Evolutionary conservation across 2,888 invertebrate species (phyloP).

Genomic region (Drosophila melanosoma): DNA sequence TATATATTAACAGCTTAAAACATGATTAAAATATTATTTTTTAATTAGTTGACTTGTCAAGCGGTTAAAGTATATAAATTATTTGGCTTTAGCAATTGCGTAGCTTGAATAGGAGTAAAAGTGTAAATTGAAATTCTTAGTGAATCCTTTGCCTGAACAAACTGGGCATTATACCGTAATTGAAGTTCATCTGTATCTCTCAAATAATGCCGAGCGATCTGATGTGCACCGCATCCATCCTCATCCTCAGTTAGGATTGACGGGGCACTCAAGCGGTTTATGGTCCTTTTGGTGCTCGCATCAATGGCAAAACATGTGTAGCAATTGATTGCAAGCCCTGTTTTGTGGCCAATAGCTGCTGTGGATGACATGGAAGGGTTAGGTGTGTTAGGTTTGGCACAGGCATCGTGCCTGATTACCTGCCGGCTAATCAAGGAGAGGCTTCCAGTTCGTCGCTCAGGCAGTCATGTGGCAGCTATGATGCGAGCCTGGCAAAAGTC

Average conservation of each 20-base stretch:
- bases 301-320: constrained; percentile 49
- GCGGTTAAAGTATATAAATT: too few species aligned
- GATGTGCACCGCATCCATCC: background rate
- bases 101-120: background rate
- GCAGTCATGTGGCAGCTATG: constrained; percentile 41
- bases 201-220: background rate
- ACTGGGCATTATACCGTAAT: background rate
- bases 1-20: too few species aligned
- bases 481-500: constrained; percentile 21
- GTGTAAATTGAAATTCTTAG: background rate
- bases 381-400: constrained; percentile 4
- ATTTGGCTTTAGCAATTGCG: too few species aligned
- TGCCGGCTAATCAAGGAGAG: constrained; percentile 48
- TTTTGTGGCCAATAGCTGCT: constrained; percentile 26
- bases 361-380: background rate
- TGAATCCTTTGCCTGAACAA: background rate
- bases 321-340: constrained; percentile 63
- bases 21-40: background rate
- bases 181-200: background rate
- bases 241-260: background rate
- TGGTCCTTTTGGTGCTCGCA: constrained; percentile 41
- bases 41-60: too few species aligned
- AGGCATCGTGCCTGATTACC: constrained; percentile 44
- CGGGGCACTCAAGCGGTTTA: constrained; percentile 42
- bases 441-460: background rate